Base-by-base conservation (phyloP, 2,797 vertebrate species). In the Cuculus canorus region DNA sequence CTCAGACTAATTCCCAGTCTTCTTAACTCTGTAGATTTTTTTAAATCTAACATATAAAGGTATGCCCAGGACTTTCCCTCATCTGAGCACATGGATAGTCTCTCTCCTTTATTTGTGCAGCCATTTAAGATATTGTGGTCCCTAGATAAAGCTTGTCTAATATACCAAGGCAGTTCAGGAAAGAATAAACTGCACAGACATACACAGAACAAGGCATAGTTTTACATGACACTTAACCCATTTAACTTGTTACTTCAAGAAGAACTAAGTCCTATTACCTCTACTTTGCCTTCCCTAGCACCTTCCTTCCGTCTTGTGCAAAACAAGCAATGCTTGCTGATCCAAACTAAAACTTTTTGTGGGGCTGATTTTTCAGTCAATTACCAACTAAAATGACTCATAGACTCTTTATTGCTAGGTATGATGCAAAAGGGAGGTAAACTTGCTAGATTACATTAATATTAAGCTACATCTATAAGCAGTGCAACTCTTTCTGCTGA, bases 221-320 rank as follows among this genome's bases (percentile, higher is more conserved):
- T 88, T 79, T 59, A 39, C 35, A 41, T 47, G 83, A 59, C 10
- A 24, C 11, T 79, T 69, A n/a, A 80, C 9, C 17, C 50, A 37
- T 88, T 61, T 68, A 92, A 75, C 14, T 47, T 53, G 24, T 70
- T 73, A 78, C 17, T 88, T 83, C 47, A 68, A 68, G n/a, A 84
- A 19, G 19, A 78, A 23, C 16, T 86, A 68, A 11, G 70, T 86
- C 25, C 30, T 2, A 3, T 21, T n/a, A 81, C 35, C 47, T 83
- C 17, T 59, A 77, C 24, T 9, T 37, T 56, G 14, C 35, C 22
- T 43, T 63, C 23, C 43, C 28, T 76, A 50, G 15, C 1, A 2
- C 10, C 5, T 69, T 76, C 41, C n/a, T 41, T 10, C 7, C 2
- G 5, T n/a, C 50, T 50, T 27, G 33, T 21, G 45, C 27, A 76